Base-by-base conservation (phyloP, 1,140 invertebrate species). In the Nylanderia fulva region DNA sequence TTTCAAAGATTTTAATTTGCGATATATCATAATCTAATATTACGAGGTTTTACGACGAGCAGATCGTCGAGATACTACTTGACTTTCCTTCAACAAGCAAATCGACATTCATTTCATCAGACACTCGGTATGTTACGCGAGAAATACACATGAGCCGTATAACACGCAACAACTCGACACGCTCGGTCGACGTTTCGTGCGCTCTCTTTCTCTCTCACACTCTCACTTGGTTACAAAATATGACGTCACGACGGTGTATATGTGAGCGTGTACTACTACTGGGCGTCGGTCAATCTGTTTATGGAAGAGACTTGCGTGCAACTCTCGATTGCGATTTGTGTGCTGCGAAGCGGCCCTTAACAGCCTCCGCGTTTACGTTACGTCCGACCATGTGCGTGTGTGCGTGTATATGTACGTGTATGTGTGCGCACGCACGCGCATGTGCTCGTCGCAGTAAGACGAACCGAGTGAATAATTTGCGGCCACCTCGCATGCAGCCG, bases 201-300 rank as follows among this genome's bases (percentile, higher is more conserved):
- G 27, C 6, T 36, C 21, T 52, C 39, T 36, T 11, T 27, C 21
- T 68, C 18, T 15, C 15, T 52, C 11, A 18, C 11, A 5, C 48
- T 42, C 64, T 42, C 24, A 39, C 58, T 68, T 58, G n/a, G 24
- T 33, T 45, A 69, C 63, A 72, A 75, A 77, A 63, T 54, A 52
- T 87, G 86, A 87, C 82, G 87, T 88, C 82, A 79, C 29, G 18
- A 21, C 68, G 36, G 11, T 45, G 45, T 48, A 48, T 48, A 48
- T 48, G 33, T 9, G 48, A 64, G 56, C 56, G 69, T 58, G 45
- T 79, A 29, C 29, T 36, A 54, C 48, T 54, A 36, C n/a, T 24
- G 58, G n/a, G 69, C 58, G 54, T 74, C 66, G 58, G 68, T 79
- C 74, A 87, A 87, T 77, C 86, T 88, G 80, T 87, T 87, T 87